phyloP scores from a whole-genome alignment of 1,140 invertebrate species.

The Ectropis grisescens region DNA sequence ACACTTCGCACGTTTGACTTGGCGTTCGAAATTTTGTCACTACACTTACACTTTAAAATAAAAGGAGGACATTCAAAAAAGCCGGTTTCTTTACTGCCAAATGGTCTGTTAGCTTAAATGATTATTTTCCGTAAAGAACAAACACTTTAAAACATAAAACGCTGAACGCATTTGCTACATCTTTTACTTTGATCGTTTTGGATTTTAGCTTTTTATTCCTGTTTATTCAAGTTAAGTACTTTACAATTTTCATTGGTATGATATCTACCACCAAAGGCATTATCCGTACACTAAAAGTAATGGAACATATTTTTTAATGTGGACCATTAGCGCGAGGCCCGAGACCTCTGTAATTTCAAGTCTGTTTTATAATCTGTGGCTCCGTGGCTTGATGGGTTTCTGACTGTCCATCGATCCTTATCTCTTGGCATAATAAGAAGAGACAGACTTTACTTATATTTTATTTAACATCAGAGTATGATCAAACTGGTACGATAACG shows the following conservation, averaged over 20 bases:
- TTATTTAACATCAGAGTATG: slow-evolving; percentile 64
- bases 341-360: slow-evolving; percentile 55
- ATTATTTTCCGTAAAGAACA: slow-evolving; percentile 4
- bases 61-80: slow-evolving; percentile 46
- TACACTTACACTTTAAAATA: slow-evolving; percentile 27
- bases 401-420: slow-evolving; percentile 65
- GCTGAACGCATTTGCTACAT: too few species aligned
- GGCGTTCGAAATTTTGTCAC: too few species aligned
- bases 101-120: slow-evolving; percentile 10
- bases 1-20: too few species aligned
- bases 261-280: slow-evolving; percentile 28
- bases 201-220: too few species aligned
- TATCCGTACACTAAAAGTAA: slow-evolving; percentile 44
- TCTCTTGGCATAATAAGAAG: slow-evolving; percentile 60
- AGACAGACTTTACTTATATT: slow-evolving; percentile 67
- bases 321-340: slow-evolving; percentile 51
- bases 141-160: too few species aligned
- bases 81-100: slow-evolving; percentile 19
- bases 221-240: too few species aligned
- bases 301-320: slow-evolving; percentile 65
- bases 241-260: too few species aligned
- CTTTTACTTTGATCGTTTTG: too few species aligned
- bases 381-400: slow-evolving; percentile 53
- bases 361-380: slow-evolving; percentile 49
- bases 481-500: slow-evolving; percentile 58